Percentiles rank a stretch among this genome's conserved stretches.
phyloP scores from a whole-genome alignment of 1,140 invertebrate genomes.

The Pristionchus pacificus region DNA sequence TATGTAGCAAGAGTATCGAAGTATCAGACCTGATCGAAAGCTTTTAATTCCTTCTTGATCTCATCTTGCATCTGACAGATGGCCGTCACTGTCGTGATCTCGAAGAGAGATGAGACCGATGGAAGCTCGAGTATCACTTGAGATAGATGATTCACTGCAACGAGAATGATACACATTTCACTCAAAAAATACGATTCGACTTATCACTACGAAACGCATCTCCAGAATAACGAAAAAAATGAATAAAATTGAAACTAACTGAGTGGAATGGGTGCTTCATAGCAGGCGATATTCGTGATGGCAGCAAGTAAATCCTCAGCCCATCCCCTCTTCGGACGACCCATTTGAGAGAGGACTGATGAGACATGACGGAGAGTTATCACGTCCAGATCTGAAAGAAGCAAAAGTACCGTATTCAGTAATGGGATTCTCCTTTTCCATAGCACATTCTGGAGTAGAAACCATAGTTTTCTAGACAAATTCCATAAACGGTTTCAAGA shows the following conservation, averaged over 20 bases:
- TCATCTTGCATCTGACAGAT: slow-evolving; percentile 46
- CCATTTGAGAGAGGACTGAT: not conserved
- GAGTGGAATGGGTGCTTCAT: slow-evolving; percentile 52
- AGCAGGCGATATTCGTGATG: slow-evolving; percentile 44
- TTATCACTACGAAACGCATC: not conserved
- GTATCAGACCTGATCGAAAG: too few relatives aligned
- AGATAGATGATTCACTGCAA: slow-evolving; percentile 54
- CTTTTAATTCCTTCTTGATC: slow-evolving; percentile 25
- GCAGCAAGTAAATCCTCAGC: slow-evolving; percentile 52
- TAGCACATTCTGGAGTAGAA: too few relatives aligned
- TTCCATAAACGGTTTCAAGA: too few relatives aligned
- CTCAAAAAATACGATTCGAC: not conserved
- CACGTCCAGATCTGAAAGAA: too few relatives aligned
- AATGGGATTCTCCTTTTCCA: slow-evolving; percentile 15
- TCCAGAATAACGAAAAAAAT: slow-evolving; percentile 1
- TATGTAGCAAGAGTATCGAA: too few relatives aligned
- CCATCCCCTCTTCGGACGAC: slow-evolving; percentile 32
- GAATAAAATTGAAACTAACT: slow-evolving; percentile 37
- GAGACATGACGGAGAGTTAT: not conserved
- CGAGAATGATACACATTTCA: not conserved
- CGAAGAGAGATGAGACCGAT: slow-evolving; percentile 40
- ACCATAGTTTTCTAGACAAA: too few relatives aligned
- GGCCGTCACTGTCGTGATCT: slow-evolving; percentile 39
- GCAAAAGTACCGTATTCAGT: too few relatives aligned
- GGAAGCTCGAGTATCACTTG: slow-evolving; percentile 48